Percentiles rank a stretch among this genome's conserved stretches.
Conservation (phyloP, 2,888 invertebrate genomes). For the Orgyia antiqua region DNA sequence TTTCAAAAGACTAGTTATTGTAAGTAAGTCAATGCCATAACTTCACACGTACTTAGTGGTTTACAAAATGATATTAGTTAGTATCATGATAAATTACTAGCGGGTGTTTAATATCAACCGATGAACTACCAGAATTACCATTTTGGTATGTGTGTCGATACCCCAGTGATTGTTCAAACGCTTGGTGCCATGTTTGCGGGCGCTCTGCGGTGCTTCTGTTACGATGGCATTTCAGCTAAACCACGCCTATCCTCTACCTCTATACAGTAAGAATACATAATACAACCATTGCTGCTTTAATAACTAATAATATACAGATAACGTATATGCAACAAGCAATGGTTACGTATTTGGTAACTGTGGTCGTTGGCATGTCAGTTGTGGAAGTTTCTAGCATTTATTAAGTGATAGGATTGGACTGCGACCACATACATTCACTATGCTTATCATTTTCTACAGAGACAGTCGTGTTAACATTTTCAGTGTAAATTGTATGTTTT, state of each 20-base stretch:
- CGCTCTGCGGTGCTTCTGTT: conserved; percentile 52
- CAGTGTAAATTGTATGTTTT: conserved; percentile 2
- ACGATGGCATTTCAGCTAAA: conserved; percentile 47
- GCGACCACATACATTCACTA: conserved; percentile 26
- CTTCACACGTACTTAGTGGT: too few species aligned
- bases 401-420: conserved; percentile 32
- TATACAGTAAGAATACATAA: conserved; percentile 27
- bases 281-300: conserved; percentile 15
- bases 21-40: too few species aligned
- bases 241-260: conserved; percentile 24
- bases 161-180: conserved; percentile 54
- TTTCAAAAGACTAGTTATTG: too few species aligned
- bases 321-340: conserved; percentile 13
- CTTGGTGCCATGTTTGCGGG: conserved; percentile 49
- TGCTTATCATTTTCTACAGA: conserved; percentile 23
- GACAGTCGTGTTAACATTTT: conserved; percentile 4
- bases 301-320: background rate
- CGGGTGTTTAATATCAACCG: conserved; percentile 24
- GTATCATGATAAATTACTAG: too few species aligned
- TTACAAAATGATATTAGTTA: too few species aligned
- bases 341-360: conserved; percentile 9
- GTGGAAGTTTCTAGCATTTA: conserved; percentile 21
- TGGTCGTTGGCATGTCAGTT: conserved; percentile 10
- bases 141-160: conserved; percentile 43
- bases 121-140: conserved; percentile 35